Percentiles rank a stretch among this genome's conserved stretches.
Conservation (phyloP, 2,888 invertebrate genomes). For the Invenusta paracnida region DNA sequence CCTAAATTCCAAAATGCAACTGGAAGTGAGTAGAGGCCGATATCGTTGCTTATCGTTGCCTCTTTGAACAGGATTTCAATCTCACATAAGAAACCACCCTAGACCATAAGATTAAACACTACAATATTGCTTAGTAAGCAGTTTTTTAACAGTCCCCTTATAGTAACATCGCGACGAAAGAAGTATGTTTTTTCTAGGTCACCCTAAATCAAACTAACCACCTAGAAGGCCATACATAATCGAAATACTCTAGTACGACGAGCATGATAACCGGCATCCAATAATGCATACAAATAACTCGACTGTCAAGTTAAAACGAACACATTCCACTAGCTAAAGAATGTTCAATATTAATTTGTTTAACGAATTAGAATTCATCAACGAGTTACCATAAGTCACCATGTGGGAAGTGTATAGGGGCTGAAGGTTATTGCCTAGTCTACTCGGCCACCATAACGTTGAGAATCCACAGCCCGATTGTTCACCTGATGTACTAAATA, state of each 20-base stretch:
- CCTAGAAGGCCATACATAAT: slow-evolving; percentile 8
- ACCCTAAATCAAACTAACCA: too few species aligned
- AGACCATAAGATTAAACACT: not conserved
- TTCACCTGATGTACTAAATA: not conserved
- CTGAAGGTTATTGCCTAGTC: too few species aligned
- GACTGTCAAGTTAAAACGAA: not conserved
- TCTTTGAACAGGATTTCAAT: not conserved
- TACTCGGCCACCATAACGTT: not conserved
- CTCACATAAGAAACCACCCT: not conserved
- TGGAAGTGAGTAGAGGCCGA: too few species aligned
- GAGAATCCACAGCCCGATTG: not conserved
- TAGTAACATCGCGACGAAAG: not conserved
- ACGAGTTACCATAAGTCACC: too few species aligned
- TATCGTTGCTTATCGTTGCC: too few species aligned
- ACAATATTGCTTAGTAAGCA: not conserved
- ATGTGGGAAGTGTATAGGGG: too few species aligned
- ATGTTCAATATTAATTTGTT: slow-evolving; percentile 2
- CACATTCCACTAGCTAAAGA: slow-evolving; percentile 13
- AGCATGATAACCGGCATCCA: not conserved
- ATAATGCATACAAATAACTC: not conserved
- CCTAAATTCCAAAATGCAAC: too few species aligned
- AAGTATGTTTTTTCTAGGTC: not conserved
- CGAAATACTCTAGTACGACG: not conserved
- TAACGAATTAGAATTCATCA: not conserved
- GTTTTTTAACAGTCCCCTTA: not conserved